Evolutionary conservation across 2,113 vertebrate genomes (phyloP).

Genomic region (Micronycteris hirsuta): DNA sequence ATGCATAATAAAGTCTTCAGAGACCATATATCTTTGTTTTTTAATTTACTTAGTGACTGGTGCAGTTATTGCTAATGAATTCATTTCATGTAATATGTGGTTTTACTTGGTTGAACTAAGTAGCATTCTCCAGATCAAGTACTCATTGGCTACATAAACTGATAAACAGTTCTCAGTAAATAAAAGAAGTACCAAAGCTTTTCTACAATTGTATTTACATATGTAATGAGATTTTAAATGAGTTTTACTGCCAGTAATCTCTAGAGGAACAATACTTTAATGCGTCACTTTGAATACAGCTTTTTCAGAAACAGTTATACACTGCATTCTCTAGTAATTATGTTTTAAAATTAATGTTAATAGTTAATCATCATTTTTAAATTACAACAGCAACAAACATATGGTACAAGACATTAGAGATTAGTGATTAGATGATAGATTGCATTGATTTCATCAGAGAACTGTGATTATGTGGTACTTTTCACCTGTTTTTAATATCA

Average conservation of each 20-base stretch:
- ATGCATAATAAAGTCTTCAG: background rate
- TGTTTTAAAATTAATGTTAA: slow-evolving; percentile 32
- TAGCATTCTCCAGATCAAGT: background rate
- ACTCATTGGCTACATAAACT: background rate
- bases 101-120: background rate
- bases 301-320: slow-evolving; percentile 14
- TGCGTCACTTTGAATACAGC: background rate
- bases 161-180: background rate
- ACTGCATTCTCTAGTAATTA: background rate
- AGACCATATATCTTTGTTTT: background rate
- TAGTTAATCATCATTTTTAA: slow-evolving; percentile 26
- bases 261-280: background rate
- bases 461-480: background rate
- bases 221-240: slow-evolving; percentile 46
- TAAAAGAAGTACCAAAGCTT: background rate
- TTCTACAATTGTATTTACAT: slow-evolving; percentile 22
- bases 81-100: background rate
- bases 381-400: background rate
- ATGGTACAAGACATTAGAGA: background rate
- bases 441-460: slow-evolving; percentile 5
- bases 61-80: background rate
- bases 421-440: slow-evolving; percentile 18
- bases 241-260: slow-evolving; percentile 32
- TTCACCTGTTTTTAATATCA: background rate
- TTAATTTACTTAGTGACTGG: background rate